Percentiles rank a stretch among this genome's conserved stretches.
phyloP scores from a whole-genome alignment of 2,888 invertebrate species.

The Exephanes ischioxanthus region DNA sequence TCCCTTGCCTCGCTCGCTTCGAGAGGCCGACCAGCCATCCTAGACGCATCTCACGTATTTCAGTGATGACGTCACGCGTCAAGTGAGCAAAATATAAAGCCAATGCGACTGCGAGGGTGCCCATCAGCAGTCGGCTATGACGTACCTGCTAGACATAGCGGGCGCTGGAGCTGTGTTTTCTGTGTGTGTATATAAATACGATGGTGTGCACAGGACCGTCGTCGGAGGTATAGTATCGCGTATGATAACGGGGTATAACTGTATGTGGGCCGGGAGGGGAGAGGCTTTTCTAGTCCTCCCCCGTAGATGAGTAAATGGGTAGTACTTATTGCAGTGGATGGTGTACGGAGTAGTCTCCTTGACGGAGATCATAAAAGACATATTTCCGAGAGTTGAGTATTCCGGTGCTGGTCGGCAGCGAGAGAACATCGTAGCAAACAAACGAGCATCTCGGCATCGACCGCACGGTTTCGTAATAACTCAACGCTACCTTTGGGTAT shows the following conservation, averaged over 20 bases:
- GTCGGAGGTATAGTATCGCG: constrained; percentile 24
- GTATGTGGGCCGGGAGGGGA: background rate
- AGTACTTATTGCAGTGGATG: constrained; percentile 42
- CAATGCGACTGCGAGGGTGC: constrained; percentile 62
- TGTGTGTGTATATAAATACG: constrained; percentile 10
- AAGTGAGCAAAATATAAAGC: constrained; percentile 83
- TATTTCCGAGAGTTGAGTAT: constrained; percentile 42
- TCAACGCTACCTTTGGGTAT: background rate
- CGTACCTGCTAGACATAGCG: constrained; percentile 14
- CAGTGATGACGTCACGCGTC: constrained; percentile 84
- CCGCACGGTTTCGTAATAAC: constrained; percentile 5
- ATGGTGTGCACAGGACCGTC: background rate
- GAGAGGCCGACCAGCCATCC: constrained; percentile 48
- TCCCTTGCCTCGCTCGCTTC: constrained; percentile 41
- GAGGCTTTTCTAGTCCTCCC: constrained; percentile 18
- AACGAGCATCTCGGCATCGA: constrained; percentile 34
- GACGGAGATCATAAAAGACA: constrained; percentile 58
- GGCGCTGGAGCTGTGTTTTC: background rate
- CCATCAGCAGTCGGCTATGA: constrained; percentile 50
- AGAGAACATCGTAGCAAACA: constrained; percentile 15
- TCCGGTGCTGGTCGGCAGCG: background rate
- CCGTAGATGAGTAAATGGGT: constrained; percentile 18
- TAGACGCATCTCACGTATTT: constrained; percentile 82
- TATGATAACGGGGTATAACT: constrained; percentile 15
- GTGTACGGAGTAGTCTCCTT: background rate